Percentiles rank a stretch among this genome's conserved stretches.
Evolutionary conservation across 2,113 vertebrate species (phyloP).

Genomic region (Picathartes gymnocephalus): DNA sequence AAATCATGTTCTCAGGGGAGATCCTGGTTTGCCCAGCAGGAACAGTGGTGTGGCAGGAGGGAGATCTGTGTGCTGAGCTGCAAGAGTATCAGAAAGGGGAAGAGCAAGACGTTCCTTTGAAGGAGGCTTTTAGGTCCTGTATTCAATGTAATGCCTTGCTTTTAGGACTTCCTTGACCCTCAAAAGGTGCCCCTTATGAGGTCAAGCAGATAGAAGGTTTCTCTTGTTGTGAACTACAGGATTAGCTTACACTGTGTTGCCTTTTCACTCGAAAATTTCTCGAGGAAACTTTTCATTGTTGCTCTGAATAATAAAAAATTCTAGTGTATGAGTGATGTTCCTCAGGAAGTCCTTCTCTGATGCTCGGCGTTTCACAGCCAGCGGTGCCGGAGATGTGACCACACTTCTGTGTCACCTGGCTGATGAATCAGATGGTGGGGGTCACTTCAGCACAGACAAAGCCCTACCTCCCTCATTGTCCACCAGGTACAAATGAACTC

Average conservation of each 20-base stretch:
- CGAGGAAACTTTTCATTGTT: not conserved
- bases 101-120: not conserved
- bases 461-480: not conserved
- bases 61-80: not conserved
- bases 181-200: not conserved
- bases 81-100: not conserved
- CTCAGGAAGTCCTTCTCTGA: not conserved
- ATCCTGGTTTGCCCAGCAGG: not conserved
- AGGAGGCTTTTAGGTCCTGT: not conserved
- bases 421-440: not conserved
- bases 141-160: not conserved
- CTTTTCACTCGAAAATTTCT: not conserved
- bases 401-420: not conserved
- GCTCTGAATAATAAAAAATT: not conserved
- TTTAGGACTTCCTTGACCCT: not conserved
- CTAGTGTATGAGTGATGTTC: not conserved
- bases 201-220: not conserved
- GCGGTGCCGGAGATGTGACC: not conserved
- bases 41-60: not conserved
- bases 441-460: not conserved
- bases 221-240: not conserved
- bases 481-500: not conserved
- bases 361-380: accelerated
- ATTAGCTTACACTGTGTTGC: not conserved
- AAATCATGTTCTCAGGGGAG: not conserved